Conservation (phyloP, 2,888 invertebrate genomes). For the Drosophila affinis region DNA sequence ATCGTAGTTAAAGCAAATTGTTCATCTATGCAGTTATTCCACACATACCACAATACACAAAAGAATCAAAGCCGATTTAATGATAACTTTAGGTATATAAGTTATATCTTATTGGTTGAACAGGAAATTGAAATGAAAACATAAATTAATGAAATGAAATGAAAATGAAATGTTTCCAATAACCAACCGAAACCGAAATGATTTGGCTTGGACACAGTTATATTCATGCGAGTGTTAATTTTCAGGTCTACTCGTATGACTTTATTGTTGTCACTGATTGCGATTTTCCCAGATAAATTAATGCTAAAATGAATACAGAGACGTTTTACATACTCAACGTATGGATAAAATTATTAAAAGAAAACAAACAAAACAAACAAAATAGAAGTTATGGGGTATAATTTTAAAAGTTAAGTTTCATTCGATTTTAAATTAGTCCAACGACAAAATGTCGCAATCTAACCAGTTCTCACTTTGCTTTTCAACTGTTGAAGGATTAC, state of each 20-base stretch:
- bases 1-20: conserved; percentile 72
- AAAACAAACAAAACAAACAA: conserved; percentile 35
- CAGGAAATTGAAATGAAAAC: conserved; percentile 37
- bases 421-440: conserved; percentile 49
- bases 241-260: conserved; percentile 32
- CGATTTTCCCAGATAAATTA: conserved; percentile 38
- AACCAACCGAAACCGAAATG: conserved; percentile 18
- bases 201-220: conserved; percentile 27
- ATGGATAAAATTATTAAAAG: conserved; percentile 23
- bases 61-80: conserved; percentile 34
- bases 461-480: conserved; percentile 26
- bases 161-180: conserved; percentile 8
- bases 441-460: conserved; percentile 12
- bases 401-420: conserved; percentile 62
- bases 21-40: conserved; percentile 54
- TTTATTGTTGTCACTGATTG: conserved; percentile 60
- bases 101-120: conserved; percentile 60
- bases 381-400: conserved; percentile 42
- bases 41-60: conserved; percentile 22
- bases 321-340: conserved; percentile 37
- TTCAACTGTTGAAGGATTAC: conserved; percentile 57
- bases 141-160: background rate
- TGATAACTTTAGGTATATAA: conserved; percentile 46
- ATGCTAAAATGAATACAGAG: conserved; percentile 47
- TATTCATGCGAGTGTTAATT: conserved; percentile 33